phyloP scores from a whole-genome alignment of 1,140 invertebrate genomes.

The Saccostrea echinata region DNA sequence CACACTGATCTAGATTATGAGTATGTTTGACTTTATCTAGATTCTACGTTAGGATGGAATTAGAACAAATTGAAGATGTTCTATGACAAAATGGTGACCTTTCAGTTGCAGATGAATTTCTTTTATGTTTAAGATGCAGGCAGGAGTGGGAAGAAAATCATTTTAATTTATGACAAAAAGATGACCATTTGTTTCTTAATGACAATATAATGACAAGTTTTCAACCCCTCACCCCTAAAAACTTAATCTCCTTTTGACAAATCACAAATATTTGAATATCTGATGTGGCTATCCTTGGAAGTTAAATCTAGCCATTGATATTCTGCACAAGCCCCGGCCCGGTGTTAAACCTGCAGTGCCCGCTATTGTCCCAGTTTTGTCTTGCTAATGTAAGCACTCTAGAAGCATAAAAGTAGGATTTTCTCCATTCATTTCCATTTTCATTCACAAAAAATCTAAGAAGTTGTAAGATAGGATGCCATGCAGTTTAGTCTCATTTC shows the following conservation, averaged over 20 bases:
- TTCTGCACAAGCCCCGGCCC: conserved; percentile 36
- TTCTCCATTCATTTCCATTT: conserved; percentile 9
- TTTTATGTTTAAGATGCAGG: not conserved
- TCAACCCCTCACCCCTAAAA: conserved; percentile 55
- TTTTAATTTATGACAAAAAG: conserved; percentile 30
- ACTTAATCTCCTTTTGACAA: conserved; percentile 58
- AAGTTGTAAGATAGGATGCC: conserved; percentile 9
- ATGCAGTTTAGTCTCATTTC: conserved; percentile 26
- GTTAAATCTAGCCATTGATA: conserved; percentile 56
- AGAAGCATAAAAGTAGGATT: conserved; percentile 11
- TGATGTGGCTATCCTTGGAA: conserved; percentile 53
- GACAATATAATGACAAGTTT: conserved; percentile 58
- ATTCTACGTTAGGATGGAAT: not conserved
- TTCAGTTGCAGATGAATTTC: not conserved
- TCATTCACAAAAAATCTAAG: conserved; percentile 4
- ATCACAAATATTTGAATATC: conserved; percentile 63
- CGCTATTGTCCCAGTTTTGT: not conserved
- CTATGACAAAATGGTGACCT: not conserved
- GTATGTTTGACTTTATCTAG: not conserved
- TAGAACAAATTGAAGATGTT: not conserved
- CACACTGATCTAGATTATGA: not conserved
- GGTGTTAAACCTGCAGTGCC: not conserved
- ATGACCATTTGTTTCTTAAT: conserved; percentile 57
- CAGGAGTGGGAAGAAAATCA: not conserved
- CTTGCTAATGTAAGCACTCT: conserved; percentile 18